Percentiles rank a stretch among this genome's conserved stretches.
phyloP scores from a whole-genome alignment of 1,140 invertebrate species.

The Pseudomyrmex concolor region DNA sequence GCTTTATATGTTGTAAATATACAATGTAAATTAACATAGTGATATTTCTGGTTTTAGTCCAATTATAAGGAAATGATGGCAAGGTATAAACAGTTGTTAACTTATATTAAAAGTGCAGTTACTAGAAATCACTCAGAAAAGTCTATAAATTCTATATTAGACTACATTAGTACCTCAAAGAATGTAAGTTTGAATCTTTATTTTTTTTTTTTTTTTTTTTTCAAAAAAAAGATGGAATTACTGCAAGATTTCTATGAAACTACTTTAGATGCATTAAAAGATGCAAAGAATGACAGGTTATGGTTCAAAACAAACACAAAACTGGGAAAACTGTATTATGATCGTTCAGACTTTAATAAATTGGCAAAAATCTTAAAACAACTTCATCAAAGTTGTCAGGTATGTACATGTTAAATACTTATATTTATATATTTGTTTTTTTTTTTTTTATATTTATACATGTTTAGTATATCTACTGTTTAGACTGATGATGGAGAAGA shows the following conservation, averaged over 20 bases:
- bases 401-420: slow-evolving; percentile 77
- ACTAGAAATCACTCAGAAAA: slow-evolving; percentile 99
- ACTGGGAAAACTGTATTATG: slow-evolving; percentile 99
- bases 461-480: slow-evolving; percentile 70
- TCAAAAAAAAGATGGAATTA: slow-evolving; percentile 99
- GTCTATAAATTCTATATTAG: slow-evolving; percentile 99
- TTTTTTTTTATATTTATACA: too few species aligned
- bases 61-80: slow-evolving; percentile 99
- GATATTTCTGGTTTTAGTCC: slow-evolving; percentile 86
- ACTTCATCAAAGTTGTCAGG: slow-evolving; percentile 98
- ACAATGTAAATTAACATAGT: not conserved
- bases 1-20: not conserved
- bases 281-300: slow-evolving; percentile 99
- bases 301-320: slow-evolving; percentile 99
- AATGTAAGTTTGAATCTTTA: slow-evolving; percentile 89
- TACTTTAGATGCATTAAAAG: slow-evolving; percentile 98
- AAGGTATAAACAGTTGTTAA: slow-evolving; percentile 97
- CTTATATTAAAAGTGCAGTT: slow-evolving; percentile 99
- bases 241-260: slow-evolving; percentile 99
- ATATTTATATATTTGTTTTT: slow-evolving; percentile 1
- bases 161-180: slow-evolving; percentile 99
- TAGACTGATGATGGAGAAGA: slow-evolving; percentile 99
- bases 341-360: slow-evolving; percentile 97
- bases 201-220: too few species aligned
- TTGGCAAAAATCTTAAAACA: slow-evolving; percentile 98